A percentile compares a stretch with the other conserved stretches of the same genome.
Conservation (phyloP, 1,140 invertebrate genomes). For the Eupristina koningsbergeri region DNA sequence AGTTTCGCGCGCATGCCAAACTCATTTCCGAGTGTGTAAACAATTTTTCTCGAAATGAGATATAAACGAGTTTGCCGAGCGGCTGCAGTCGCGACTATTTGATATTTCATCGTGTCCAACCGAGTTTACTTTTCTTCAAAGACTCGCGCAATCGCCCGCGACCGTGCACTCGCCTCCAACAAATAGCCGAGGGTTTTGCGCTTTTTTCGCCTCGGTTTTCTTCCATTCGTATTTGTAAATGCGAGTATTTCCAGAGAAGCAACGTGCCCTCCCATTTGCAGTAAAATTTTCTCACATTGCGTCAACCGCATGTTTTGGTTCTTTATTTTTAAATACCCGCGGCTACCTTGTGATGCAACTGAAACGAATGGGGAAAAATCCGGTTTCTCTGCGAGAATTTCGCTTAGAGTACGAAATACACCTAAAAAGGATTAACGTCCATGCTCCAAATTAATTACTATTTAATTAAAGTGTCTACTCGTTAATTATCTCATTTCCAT, state of each 20-base stretch:
- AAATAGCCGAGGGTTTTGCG: neutral
- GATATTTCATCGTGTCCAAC: neutral
- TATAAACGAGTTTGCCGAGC: neutral
- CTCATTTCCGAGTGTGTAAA: neutral
- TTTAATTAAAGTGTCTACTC: neutral
- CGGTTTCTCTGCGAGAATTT: neutral
- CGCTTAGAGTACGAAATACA: neutral
- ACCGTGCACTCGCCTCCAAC: neutral
- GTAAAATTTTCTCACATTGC: neutral
- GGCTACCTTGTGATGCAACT: neutral
- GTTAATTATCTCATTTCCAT: neutral
- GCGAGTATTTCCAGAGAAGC: neutral
- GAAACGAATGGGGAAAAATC: neutral
- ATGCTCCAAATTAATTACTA: neutral
- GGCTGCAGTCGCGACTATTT: neutral
- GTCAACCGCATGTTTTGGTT: neutral
- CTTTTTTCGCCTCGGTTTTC: neutral
- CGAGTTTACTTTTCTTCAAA: neutral
- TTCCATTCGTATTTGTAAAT: neutral
- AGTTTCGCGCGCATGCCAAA: neutral
- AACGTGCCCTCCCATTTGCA: neutral
- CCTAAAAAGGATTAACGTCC: neutral
- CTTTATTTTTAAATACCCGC: neutral
- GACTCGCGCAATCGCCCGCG: neutral
- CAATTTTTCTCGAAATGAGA: neutral